Percentiles rank a stretch among this genome's conserved stretches.
Evolutionary conservation across 92 coral and sea anemone genomes (phyloP).

Genomic region (Epizoanthus ramosus): DNA sequence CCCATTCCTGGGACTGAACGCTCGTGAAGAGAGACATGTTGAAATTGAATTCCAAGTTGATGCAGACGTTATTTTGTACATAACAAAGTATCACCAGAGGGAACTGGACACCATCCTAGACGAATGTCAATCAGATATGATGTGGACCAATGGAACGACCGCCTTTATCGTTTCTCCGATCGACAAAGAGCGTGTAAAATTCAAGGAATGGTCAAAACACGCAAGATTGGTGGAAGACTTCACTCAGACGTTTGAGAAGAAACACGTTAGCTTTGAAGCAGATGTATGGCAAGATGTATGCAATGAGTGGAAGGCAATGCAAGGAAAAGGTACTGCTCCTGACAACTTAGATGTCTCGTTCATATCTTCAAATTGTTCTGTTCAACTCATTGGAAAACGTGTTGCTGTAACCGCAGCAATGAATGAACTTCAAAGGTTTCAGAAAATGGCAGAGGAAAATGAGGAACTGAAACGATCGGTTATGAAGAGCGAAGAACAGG

Average conservation of each 20-base stretch:
- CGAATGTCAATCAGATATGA: neutral
- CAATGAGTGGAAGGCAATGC: neutral
- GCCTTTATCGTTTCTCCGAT: constrained; percentile 13
- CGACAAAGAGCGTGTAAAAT: neutral
- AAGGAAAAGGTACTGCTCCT: neutral
- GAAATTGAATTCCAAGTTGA: constrained; percentile 17
- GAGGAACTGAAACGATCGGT: constrained; percentile 33
- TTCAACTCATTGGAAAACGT: constrained; percentile 35
- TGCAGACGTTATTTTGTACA: constrained; percentile 11
- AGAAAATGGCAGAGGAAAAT: constrained; percentile 10
- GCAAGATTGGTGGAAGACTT: neutral
- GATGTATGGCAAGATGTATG: constrained; percentile 8
- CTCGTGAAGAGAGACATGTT: constrained; percentile 10
- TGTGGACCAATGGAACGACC: neutral
- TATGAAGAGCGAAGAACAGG: constrained; percentile 1
- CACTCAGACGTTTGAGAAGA: constrained; percentile 4
- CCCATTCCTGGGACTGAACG: constrained; percentile 49
- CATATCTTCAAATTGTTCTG: neutral
- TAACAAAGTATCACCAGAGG: neutral
- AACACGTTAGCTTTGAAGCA: neutral
- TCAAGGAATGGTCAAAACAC: neutral
- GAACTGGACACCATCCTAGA: constrained; percentile 32
- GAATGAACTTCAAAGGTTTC: neutral
- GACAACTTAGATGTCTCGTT: neutral
- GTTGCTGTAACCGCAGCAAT: constrained; percentile 15